Conservation (phyloP, 2,797 vertebrate genomes). For the Pseudotriccus pelzelni region DNA sequence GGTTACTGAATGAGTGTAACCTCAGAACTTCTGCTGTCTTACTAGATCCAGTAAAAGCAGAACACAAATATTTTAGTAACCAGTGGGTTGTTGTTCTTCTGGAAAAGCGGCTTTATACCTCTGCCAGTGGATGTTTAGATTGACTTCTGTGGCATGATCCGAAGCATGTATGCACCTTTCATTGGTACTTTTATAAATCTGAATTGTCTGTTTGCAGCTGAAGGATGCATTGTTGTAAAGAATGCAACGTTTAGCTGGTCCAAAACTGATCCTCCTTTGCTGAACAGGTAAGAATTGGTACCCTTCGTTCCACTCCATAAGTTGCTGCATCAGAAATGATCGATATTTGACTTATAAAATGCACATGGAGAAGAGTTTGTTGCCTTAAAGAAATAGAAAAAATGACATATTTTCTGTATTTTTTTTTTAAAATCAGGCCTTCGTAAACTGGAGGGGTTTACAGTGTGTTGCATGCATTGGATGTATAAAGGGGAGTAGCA, state of each 20-base stretch:
- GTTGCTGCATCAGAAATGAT: background rate
- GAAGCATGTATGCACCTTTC: background rate
- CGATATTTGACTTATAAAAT: background rate
- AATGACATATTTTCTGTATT: background rate
- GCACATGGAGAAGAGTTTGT: background rate
- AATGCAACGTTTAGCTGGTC: slow-evolving; percentile 92
- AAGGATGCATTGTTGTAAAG: slow-evolving; percentile 79
- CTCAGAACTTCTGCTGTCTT: background rate
- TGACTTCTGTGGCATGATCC: background rate
- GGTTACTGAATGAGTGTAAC: background rate
- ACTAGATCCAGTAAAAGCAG: background rate
- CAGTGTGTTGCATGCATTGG: background rate
- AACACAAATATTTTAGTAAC: background rate
- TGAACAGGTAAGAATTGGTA: slow-evolving; percentile 80
- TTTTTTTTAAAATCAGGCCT: background rate
- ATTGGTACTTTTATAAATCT: background rate
- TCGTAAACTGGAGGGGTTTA: background rate
- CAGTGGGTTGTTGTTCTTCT: background rate
- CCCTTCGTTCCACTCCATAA: background rate
- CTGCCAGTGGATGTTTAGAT: background rate
- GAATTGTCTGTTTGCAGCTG: slow-evolving; percentile 69
- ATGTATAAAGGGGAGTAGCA: no score
- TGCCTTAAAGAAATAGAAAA: background rate
- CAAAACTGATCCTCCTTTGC: slow-evolving; percentile 79
- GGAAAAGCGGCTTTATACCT: background rate